Base-by-base conservation (phyloP, 2,113 vertebrate species). In the Paraplagusia blochii region DNA sequence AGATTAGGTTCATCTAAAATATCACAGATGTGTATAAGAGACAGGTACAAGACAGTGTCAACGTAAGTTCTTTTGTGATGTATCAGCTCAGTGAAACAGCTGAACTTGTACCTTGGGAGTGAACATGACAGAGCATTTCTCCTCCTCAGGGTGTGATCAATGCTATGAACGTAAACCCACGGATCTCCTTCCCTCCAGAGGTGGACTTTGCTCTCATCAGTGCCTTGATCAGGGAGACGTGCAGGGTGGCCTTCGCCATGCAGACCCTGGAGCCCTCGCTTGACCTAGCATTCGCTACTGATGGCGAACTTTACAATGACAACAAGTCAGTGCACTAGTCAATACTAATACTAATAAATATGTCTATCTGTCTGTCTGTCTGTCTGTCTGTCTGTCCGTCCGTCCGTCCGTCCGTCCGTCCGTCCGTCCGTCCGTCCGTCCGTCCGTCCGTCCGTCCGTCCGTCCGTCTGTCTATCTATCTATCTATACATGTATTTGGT, bases 171-270 rank as follows among this genome's bases (percentile, higher is more conserved):
- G 75, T 91, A 71, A 94, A 93, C 75, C 93, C 95, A 52, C 92
- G 90, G 78, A 95, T 99, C 87, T 95, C 95, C 1, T 94, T 92
- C 70, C 93, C 93, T n/a, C 88, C 91, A 2, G 92, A 93, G 39
- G 85, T 93, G 58, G 93, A 98, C 87, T 95, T 95, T 44, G 74
- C 76, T 62, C 84, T 96, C 56, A 93, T 97, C 77, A 90, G 80
- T 43, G 22, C 72, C 56, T 92, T 99, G 78, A 95, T 98, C 85
- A 90, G 90, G 63, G 95, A 97, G 67, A 58, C 92, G 19, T 98
- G 97, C 69, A 85, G 81, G 49, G 79, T 94, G 59, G 95, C 95
- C 44, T 99, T 98, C 51, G 88, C 90, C 44, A 97, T 99, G 97
- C 97, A 98, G 86, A 94, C 95, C 0, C 79, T 98, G 42, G 73